Evolutionary conservation across 2,797 vertebrate species (phyloP), one percentile per base, ranked within the genome.

Genomic region (Clarias laeviceps): DNA sequence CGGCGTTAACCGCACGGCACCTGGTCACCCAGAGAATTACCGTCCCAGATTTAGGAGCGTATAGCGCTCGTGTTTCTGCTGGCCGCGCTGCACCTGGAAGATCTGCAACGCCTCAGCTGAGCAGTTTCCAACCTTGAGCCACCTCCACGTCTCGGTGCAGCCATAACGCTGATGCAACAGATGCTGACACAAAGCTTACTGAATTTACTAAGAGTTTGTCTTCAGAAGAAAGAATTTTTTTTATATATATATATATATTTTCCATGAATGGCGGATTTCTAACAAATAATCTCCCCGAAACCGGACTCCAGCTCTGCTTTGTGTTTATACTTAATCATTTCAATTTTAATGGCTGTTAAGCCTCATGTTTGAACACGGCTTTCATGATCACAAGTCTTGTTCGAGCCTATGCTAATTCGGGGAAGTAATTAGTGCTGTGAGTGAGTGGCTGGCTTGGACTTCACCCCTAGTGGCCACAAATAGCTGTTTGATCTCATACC

Each of bases 401-500:
- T 54, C 32, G 37, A 64, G 5, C 70, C 56, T 20, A 50, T 54
- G 40, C 37, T 70, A 64, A 37, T 45, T 34, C 73, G 40, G 12
- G 54, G 61, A 29, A 14, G 27, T 56, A 40, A 17, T n/a, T 65
- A 68, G 27, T 27, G 40, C 29, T 24, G 56, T 20, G 56, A 86
- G 34, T 14, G 9, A 59, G 24, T 12, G 8, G 12, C 24, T n/a
- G 37, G 20, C 24, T 1, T 50, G 50, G 40, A 37, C 8, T 37
- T 37, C 29, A 50, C 14, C 12, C 27, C 34, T 8, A 70, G 56
- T 64, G 24, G 59, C 80, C 79, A 72, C 45, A 80, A 69, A 87
- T 76, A 77, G 79, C 37, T 61, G 84, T 64, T 83, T 84, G 72
- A 88, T 69, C 65, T 85, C 45, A 62, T 56, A 80, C 37, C 57